phyloP scores from a whole-genome alignment of 2,113 vertebrate genomes.

The Edolisoma coerulescens region DNA sequence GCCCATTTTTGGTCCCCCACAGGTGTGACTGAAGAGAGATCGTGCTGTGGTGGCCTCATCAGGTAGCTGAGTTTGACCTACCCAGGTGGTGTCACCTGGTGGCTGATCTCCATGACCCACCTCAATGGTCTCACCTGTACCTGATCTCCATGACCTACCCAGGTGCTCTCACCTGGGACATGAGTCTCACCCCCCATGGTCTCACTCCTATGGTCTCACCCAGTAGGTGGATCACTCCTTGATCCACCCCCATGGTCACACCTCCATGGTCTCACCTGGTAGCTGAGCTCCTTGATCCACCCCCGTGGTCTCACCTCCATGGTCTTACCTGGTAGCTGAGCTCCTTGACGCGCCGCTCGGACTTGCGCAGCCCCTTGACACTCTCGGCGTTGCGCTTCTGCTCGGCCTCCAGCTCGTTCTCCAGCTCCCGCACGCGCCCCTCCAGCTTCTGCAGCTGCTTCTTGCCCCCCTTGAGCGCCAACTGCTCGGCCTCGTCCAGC shows the following conservation, averaged over 20 bases:
- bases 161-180: slow-evolving; percentile 9
- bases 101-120: slow-evolving; percentile 80
- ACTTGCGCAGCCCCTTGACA: slow-evolving; percentile 88
- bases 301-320: slow-evolving; percentile 66
- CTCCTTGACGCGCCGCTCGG: slow-evolving; percentile 89
- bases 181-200: too few species aligned
- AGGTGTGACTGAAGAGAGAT: too few species aligned
- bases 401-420: slow-evolving; percentile 85
- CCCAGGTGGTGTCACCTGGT: slow-evolving; percentile 67
- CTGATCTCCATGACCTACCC: slow-evolving; percentile 81
- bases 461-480: slow-evolving; percentile 83
- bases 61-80: too few species aligned
- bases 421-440: slow-evolving; percentile 84
- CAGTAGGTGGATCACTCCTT: slow-evolving; percentile 83
- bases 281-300: slow-evolving; percentile 80
- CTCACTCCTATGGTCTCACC: slow-evolving; percentile 43
- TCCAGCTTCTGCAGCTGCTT: slow-evolving; percentile 90
- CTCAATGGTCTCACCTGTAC: slow-evolving; percentile 67
- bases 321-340: slow-evolving; percentile 71
- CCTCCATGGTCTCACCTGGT: slow-evolving; percentile 41
- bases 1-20: too few species aligned
- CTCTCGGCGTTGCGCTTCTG: slow-evolving; percentile 84
- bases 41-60: not conserved
- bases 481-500: slow-evolving; percentile 82
- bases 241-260: slow-evolving; percentile 59